These are phyloP conservation scores for Trematomus bernacchii DNA, from an alignment of 2,797 vertebrate species.

Conservation along the genomic window DNA sequence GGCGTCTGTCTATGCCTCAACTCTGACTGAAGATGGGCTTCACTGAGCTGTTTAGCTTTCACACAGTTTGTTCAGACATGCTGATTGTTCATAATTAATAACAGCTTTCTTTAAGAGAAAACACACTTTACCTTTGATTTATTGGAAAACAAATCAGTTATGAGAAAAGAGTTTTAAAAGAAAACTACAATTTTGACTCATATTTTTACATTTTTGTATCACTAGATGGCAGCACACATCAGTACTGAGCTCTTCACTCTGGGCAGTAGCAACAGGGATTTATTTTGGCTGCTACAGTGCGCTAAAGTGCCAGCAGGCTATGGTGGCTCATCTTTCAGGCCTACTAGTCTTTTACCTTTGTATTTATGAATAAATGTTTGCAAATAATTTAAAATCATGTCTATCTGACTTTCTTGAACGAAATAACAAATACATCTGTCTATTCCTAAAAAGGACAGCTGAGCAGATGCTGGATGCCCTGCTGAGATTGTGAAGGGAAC, in stretches of 20 bases:
- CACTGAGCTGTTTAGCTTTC: conserved; percentile 11
- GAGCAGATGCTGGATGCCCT: conserved; percentile 39
- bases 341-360: conserved; percentile 36
- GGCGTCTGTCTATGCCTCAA: conserved; percentile 94
- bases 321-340: conserved; percentile 17
- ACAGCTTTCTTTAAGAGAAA: background rate
- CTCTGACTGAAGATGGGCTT: conserved; percentile 78
- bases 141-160: background rate
- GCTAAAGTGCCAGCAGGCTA: conserved; percentile 21
- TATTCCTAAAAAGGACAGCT: conserved; percentile 25
- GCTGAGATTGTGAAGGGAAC: conserved; percentile 46
- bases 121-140: background rate
- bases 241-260: conserved; percentile 11
- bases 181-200: background rate
- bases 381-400: conserved; percentile 23
- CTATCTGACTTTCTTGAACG: conserved; percentile 23
- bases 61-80: background rate
- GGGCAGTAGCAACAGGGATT: background rate
- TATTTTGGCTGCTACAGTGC: background rate
- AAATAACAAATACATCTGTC: background rate
- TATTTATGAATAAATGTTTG: conserved; percentile 49
- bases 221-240: conserved; percentile 68
- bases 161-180: background rate
- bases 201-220: conserved; percentile 22
- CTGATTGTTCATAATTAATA: background rate